phyloP scores from a whole-genome alignment of 2,888 invertebrate genomes.

The Hypomecis atomaria region DNA sequence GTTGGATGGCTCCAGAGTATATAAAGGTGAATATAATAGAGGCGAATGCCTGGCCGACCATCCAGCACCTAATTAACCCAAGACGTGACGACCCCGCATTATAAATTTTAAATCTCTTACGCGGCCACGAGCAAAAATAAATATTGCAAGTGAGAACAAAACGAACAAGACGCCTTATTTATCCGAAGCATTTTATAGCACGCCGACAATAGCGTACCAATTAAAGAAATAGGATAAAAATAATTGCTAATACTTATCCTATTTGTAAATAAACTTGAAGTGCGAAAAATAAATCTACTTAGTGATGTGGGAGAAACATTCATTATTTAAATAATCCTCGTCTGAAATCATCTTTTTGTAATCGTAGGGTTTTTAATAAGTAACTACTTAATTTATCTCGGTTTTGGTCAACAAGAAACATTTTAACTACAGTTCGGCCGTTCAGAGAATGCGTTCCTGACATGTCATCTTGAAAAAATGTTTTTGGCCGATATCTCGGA shows the following conservation, averaged over 20 bases:
- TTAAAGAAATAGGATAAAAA: constrained; percentile 32
- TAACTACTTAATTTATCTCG: too few relatives aligned
- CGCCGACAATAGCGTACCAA: constrained; percentile 44
- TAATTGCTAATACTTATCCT: constrained; percentile 1
- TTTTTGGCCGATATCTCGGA: too few relatives aligned
- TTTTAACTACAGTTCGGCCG: too few relatives aligned
- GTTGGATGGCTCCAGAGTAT: constrained; percentile 48
- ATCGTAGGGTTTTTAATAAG: too few relatives aligned
- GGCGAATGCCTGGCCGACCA: constrained; percentile 59
- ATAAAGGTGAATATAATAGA: constrained; percentile 66
- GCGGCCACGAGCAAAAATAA: constrained; percentile 59
- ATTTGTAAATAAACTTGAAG: neutral
- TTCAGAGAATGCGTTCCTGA: too few relatives aligned
- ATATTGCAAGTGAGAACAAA: constrained; percentile 53
- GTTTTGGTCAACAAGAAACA: too few relatives aligned
- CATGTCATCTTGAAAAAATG: too few relatives aligned
- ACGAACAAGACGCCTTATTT: constrained; percentile 40
- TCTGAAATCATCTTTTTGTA: too few relatives aligned
- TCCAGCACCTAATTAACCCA: constrained; percentile 76
- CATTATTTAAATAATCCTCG: too few relatives aligned
- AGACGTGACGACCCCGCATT: constrained; percentile 75
- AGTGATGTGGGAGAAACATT: too few relatives aligned
- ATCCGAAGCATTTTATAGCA: constrained; percentile 42
- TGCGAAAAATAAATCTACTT: too few relatives aligned
- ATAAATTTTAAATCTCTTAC: constrained; percentile 76